Evolutionary conservation across 2,797 vertebrate genomes (phyloP), one percentile per base, ranked within the genome.

Genomic region (Pipistrellus pipistrellus): DNA sequence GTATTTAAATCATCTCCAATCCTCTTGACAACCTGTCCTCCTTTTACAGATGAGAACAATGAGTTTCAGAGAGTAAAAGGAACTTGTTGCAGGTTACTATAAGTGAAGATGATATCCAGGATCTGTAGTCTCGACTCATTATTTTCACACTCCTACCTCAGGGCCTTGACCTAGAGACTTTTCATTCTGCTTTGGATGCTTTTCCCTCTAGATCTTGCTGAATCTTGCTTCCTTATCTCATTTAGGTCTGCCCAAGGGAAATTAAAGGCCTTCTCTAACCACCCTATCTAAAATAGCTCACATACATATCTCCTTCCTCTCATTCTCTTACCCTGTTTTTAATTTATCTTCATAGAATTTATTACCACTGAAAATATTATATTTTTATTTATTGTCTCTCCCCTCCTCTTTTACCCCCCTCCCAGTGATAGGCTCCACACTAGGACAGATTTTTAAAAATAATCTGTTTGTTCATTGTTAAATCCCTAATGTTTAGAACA

Each of bases 391-490:
- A 25, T 71, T 87, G 25, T 85, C 32, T 88, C 25, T 30, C 2
- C 23, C 38, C 46, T 66, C 25, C 3, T 48, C 30, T 30, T 5
- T 30, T 59, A 35, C 4, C 59, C 27, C 6, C 30, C 17, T 32
- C 27, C 4, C 68, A n/a, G 14, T 85, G 71, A 55, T 75, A 68
- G 83, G 12, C 41, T 69, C 23, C 35, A 8, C 15, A 4, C 4
- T 20, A 75, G 68, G 44, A 35, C 72, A 23, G 8, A 14, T 88
- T 35, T 71, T 71, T 38, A 14, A 48, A 48, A 48, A 48, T 41
- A 62, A 62, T 62, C 59, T 78, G 2, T 64, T 84, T 71, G 55
- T 90, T 93, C 48, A 66, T 93, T 85, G 73, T 85, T 76, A 66
- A 51, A 23, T 76, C 11, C n/a, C n/a, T 76, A 41, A 35, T 84